phyloP scores from a whole-genome alignment of 2,113 vertebrate species.

The Menura novaehollandiae region DNA sequence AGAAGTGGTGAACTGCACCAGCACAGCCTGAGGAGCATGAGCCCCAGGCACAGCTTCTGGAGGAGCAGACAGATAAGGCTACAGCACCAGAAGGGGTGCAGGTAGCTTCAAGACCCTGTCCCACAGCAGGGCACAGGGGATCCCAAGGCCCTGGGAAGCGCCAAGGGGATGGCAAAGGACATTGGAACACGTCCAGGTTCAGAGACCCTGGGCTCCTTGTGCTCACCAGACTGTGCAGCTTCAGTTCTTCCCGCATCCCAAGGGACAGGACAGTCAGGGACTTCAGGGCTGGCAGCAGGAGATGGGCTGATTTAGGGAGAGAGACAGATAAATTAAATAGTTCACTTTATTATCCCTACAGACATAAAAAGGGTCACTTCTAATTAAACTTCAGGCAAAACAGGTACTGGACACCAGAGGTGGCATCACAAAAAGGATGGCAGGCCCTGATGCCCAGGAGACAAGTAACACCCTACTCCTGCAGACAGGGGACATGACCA shows the following conservation, averaged over 20 bases:
- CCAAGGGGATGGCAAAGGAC: background rate
- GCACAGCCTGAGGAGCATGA: background rate
- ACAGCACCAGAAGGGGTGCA: background rate
- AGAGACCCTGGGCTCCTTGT: background rate
- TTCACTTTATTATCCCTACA: constrained; percentile 18
- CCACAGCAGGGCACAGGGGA: background rate
- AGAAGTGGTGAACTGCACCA: background rate
- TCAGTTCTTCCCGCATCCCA: background rate
- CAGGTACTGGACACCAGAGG: background rate
- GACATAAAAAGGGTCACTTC: background rate
- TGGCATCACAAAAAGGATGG: background rate
- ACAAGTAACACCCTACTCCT: background rate
- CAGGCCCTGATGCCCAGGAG: background rate
- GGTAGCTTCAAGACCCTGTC: background rate
- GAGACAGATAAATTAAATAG: background rate
- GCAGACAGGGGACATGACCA: background rate
- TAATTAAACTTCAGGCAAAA: background rate
- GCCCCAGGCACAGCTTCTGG: background rate
- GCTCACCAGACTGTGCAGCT: background rate
- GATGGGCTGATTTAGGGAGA: background rate
- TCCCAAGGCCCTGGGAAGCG: background rate
- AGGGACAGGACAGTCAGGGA: background rate
- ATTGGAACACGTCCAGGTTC: background rate
- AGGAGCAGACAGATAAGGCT: background rate
- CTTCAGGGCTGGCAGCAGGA: background rate